These are phyloP conservation scores for Carapus acus DNA, from an alignment of 2,797 vertebrate species.

Conservation along the genomic window DNA sequence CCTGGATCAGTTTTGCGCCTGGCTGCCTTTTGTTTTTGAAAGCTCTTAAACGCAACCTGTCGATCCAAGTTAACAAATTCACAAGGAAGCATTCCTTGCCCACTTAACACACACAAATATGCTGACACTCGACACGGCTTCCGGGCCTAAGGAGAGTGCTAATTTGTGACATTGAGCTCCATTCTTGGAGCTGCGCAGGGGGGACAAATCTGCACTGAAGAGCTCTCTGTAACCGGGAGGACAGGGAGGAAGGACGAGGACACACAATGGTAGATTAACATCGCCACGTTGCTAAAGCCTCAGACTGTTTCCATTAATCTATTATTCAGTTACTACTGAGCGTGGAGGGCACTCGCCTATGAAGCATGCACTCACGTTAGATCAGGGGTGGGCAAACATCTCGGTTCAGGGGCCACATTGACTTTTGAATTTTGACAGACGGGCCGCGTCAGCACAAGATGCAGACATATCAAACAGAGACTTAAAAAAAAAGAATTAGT, in stretches of 20 bases:
- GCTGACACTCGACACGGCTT: constrained; percentile 45
- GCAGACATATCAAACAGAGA: too few relatives aligned
- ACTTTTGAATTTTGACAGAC: too few relatives aligned
- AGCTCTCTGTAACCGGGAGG: constrained; percentile 46
- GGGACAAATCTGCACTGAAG: constrained; percentile 55
- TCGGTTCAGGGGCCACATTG: too few relatives aligned
- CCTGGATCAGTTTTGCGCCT: too few relatives aligned
- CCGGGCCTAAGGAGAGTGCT: constrained; percentile 22
- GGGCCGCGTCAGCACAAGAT: too few relatives aligned
- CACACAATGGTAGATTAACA: constrained; percentile 38
- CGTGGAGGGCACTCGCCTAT: constrained; percentile 25
- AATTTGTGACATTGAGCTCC: constrained; percentile 57
- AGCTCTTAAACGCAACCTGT: not conserved
- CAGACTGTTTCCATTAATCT: constrained; percentile 29
- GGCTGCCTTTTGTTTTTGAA: not conserved
- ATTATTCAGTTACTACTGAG: constrained; percentile 35
- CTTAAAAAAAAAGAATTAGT: too few relatives aligned
- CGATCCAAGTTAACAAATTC: constrained; percentile 1
- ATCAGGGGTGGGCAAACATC: too few relatives aligned
- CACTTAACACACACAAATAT: constrained; percentile 18
- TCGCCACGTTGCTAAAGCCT: constrained; percentile 38
- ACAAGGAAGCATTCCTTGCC: constrained; percentile 3
- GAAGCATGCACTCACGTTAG: constrained; percentile 8
- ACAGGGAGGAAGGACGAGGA: constrained; percentile 22
- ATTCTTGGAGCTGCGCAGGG: constrained; percentile 38